Conservation (phyloP, 2,888 invertebrate genomes). For the Omphaloscelis lunosa region DNA sequence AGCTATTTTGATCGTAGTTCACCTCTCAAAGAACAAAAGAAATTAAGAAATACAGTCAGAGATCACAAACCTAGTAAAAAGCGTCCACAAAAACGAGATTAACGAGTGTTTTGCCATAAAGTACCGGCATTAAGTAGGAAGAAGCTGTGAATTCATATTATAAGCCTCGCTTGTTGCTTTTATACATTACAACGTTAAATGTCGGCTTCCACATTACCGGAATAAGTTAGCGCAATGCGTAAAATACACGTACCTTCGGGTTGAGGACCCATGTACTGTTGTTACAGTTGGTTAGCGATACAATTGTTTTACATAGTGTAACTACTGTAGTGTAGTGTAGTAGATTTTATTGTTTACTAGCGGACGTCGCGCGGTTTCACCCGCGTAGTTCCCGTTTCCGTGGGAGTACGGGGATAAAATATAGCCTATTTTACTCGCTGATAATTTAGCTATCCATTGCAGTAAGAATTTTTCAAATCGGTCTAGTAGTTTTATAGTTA, state of each 20-base stretch:
- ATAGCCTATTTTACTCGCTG: too few species aligned
- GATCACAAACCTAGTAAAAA: constrained; percentile 36
- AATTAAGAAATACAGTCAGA: not conserved
- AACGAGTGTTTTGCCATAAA: constrained; percentile 50
- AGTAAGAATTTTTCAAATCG: too few species aligned
- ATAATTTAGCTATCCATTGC: too few species aligned
- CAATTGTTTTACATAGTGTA: not conserved
- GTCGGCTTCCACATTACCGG: constrained; percentile 51
- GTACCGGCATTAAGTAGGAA: constrained; percentile 34
- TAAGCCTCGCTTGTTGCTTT: constrained; percentile 57
- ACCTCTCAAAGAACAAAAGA: not conserved
- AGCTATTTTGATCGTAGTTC: not conserved
- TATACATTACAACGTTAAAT: constrained; percentile 43
- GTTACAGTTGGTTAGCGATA: not conserved
- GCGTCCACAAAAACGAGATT: constrained; percentile 33
- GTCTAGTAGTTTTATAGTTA: too few species aligned
- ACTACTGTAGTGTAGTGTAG: too few species aligned
- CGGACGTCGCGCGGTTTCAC: too few species aligned
- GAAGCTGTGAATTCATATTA: constrained; percentile 53
- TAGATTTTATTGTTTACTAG: too few species aligned
- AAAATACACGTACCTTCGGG: constrained; percentile 35
- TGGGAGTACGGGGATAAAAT: too few species aligned
- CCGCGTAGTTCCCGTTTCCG: too few species aligned
- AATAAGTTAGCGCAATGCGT: constrained; percentile 66
- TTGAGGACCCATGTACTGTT: constrained; percentile 29